Evolutionary conservation across 1,140 invertebrate species (phyloP).

Genomic region (Drosophila takahashii): DNA sequence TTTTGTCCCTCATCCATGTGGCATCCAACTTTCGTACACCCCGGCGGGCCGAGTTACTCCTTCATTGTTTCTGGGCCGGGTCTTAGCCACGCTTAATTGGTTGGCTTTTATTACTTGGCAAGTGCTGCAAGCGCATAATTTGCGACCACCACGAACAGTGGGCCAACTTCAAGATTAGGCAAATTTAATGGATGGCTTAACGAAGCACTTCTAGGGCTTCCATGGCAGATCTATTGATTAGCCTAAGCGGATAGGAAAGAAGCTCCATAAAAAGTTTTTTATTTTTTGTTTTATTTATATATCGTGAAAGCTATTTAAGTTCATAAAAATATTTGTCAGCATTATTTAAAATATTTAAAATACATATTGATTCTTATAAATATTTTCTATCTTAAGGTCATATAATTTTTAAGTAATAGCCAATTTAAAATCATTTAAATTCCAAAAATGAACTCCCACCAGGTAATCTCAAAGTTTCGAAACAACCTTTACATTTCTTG

Average conservation of each 20-base stretch:
- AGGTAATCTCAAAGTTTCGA: background rate
- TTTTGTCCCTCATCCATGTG: conserved; percentile 4
- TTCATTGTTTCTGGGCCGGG: conserved; percentile 67
- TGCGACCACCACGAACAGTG: conserved; percentile 52
- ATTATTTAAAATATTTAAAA: too few species aligned
- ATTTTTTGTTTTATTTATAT: background rate
- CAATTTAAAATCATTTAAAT: background rate
- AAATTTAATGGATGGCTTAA: conserved; percentile 46
- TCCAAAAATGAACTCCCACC: background rate
- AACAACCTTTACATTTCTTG: background rate
- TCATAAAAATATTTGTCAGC: background rate
- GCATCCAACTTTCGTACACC: conserved; percentile 2
- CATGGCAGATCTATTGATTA: conserved; percentile 28
- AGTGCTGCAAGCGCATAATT: conserved; percentile 72
- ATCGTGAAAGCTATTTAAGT: background rate
- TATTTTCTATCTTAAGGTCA: too few species aligned
- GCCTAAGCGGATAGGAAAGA: background rate
- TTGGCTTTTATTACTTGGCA: conserved; percentile 79
- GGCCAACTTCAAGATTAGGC: conserved; percentile 29
- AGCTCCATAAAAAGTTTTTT: background rate
- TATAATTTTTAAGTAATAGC: background rate
- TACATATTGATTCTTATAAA: too few species aligned
- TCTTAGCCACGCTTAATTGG: conserved; percentile 80
- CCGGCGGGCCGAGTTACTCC: conserved; percentile 27
- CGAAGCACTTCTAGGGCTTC: conserved; percentile 5